A percentile compares a stretch with the other conserved stretches of the same genome.
Evolutionary conservation across 2,113 vertebrate genomes (phyloP).

Genomic region (Girardinichthys multiradiatus): DNA sequence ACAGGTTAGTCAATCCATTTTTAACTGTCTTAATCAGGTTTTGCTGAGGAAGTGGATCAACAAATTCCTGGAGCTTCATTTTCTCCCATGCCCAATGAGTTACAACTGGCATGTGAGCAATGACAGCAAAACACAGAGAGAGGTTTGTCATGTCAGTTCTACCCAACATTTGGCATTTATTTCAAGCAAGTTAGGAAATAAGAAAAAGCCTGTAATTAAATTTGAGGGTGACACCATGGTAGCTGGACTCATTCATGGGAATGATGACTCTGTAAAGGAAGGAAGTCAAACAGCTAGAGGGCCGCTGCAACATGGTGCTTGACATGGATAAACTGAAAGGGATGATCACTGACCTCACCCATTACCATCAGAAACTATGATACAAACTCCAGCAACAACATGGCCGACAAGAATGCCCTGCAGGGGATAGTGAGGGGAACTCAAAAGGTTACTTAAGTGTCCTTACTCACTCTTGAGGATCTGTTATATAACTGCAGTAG

Average conservation of each 20-base stretch:
- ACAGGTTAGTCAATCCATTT: background rate
- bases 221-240: background rate
- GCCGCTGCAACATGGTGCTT: background rate
- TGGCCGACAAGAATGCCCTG: background rate
- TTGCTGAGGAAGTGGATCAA: background rate
- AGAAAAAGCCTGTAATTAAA: background rate
- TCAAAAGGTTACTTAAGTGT: background rate
- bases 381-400: background rate
- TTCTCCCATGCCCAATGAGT: slow-evolving; percentile 9
- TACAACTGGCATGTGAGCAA: slow-evolving; percentile 3
- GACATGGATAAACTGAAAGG: background rate
- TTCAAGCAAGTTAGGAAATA: slow-evolving; percentile 17
- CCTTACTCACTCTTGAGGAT: background rate
- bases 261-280: background rate
- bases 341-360: background rate
- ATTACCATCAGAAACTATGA: background rate
- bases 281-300: background rate
- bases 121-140: background rate
- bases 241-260: background rate
- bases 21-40: background rate
- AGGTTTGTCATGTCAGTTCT: background rate
- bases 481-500: too few relatives aligned
- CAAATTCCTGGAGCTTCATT: background rate
- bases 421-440: background rate
- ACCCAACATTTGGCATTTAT: slow-evolving; percentile 29